Percentiles rank a stretch among this genome's conserved stretches.
Evolutionary conservation across 2,113 vertebrate species (phyloP).

Genomic region (Dryoscopus gambensis): DNA sequence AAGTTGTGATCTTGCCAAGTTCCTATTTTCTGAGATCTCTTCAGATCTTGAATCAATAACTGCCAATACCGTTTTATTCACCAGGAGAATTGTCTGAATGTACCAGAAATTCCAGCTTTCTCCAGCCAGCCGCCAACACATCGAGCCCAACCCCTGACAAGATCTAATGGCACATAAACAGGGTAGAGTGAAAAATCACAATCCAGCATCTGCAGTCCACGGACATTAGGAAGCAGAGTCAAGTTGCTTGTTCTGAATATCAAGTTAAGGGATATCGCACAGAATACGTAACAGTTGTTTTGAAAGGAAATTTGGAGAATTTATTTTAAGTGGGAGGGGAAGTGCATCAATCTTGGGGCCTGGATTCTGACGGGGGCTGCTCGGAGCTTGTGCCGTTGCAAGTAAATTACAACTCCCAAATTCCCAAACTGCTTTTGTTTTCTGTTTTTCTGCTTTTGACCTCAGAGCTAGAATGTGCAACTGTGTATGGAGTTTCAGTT

Average conservation of each 20-base stretch:
- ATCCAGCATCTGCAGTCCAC: neutral
- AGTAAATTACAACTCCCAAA: neutral
- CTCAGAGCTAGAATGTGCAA: neutral
- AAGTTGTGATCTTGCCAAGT: neutral
- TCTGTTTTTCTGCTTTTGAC: neutral
- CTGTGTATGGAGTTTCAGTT: neutral
- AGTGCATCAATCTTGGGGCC: neutral
- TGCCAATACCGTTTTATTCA: neutral
- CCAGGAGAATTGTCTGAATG: neutral
- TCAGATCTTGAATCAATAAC: neutral
- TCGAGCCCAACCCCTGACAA: neutral
- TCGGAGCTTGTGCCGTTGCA: neutral
- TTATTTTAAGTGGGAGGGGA: neutral
- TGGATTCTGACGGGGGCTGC: accelerated
- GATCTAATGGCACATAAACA: neutral
- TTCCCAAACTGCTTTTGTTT: neutral
- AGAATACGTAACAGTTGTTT: neutral
- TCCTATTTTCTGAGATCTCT: neutral
- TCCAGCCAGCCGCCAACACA: neutral
- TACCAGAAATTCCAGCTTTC: neutral
- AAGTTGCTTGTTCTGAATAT: neutral
- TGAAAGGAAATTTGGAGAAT: neutral
- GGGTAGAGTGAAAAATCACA: neutral
- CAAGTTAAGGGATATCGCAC: neutral
- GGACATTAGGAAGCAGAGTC: neutral